These are phyloP conservation scores for Solenodon paradoxus DNA, from an alignment of 2,113 vertebrate genomes.

Conservation along the genomic window DNA sequence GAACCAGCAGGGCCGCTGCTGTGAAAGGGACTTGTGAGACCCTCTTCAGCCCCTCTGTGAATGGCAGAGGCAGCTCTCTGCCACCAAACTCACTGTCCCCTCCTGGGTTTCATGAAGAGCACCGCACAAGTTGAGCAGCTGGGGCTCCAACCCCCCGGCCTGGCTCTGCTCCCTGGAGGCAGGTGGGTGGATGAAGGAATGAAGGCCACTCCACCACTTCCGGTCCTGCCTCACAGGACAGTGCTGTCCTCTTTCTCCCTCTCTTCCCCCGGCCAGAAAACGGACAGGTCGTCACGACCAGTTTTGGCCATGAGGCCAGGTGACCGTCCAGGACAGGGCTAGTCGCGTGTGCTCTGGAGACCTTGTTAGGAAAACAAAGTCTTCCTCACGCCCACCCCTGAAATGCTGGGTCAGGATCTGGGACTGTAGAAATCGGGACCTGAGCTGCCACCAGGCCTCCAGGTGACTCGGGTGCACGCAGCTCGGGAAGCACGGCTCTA, in stretches of 20 bases:
- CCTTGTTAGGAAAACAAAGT: not conserved
- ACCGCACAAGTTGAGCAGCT: no score
- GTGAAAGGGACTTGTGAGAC: accelerated
- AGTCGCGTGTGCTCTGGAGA: accelerated
- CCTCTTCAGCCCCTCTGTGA: not conserved
- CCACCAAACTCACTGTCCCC: no score
- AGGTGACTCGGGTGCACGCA: no score
- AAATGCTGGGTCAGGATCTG: not conserved
- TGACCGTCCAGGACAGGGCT: accelerated
- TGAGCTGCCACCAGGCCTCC: not conserved
- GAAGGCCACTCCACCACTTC: not conserved
- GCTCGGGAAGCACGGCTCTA: not conserved
- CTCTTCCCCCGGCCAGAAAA: not conserved
- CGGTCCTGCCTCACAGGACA: accelerated
- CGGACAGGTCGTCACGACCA: not conserved
- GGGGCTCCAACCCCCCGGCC: not conserved
- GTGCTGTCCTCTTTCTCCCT: accelerated
- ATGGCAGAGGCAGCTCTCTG: not conserved
- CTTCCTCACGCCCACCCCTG: not conserved
- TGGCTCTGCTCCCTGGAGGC: no score
- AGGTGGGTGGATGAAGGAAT: accelerated
- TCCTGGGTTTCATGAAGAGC: not conserved
- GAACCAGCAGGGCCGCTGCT: accelerated
- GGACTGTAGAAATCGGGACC: not conserved
- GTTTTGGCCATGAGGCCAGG: no score